Conservation (phyloP, 2,113 vertebrate genomes). For the Pelmatolapia mariae region DNA sequence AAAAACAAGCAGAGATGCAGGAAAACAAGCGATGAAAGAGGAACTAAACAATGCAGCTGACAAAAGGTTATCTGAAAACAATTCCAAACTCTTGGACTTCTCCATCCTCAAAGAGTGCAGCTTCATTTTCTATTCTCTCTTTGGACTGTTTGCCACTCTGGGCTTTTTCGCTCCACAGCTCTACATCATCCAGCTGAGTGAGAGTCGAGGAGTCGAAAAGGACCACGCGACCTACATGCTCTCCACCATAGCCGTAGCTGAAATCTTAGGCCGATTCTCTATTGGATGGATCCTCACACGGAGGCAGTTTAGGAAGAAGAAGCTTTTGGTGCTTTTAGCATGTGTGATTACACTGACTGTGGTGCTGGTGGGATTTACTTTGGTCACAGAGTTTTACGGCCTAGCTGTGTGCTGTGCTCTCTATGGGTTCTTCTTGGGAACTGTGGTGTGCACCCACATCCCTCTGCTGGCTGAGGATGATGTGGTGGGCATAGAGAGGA, state of each 20-base stretch:
- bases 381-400: constrained; percentile 84
- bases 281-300: constrained; percentile 82
- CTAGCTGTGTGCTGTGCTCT: constrained; percentile 82
- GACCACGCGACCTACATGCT: constrained; percentile 82
- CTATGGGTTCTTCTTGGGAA: constrained; percentile 89
- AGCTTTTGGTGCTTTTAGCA: constrained; percentile 85
- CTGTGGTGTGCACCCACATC: constrained; percentile 85
- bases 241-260: constrained; percentile 85
- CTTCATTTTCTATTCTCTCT: constrained; percentile 90
- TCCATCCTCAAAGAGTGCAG: constrained; percentile 83
- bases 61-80: background rate
- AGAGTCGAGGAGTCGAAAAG: constrained; percentile 80
- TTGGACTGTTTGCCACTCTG: constrained; percentile 91
- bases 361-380: constrained; percentile 84
- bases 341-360: constrained; percentile 75
- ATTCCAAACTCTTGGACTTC: constrained; percentile 80
- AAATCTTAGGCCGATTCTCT: constrained; percentile 83
- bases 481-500: constrained; percentile 86
- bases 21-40: background rate
- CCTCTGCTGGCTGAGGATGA: constrained; percentile 93
- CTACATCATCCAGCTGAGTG: constrained; percentile 88
- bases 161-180: constrained; percentile 93
- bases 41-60: background rate
- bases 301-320: constrained; percentile 75
- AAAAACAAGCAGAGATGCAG: background rate